phyloP scores from a whole-genome alignment of 2,113 vertebrate species.

The Rattus norvegicus region DNA sequence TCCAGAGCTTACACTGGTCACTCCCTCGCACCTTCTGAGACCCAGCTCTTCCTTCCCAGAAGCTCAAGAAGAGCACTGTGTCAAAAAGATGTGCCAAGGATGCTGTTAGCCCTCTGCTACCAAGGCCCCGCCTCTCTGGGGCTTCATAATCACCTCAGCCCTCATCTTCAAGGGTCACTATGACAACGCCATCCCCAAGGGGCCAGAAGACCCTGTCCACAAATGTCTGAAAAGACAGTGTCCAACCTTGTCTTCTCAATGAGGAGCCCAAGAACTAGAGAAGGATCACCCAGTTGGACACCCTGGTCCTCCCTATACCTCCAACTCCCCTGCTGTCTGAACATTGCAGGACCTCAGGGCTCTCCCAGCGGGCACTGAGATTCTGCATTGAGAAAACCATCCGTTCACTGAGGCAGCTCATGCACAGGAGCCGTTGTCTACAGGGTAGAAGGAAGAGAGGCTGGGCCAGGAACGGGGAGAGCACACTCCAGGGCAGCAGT shows the following conservation, averaged over 20 bases:
- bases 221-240: neutral
- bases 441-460: neutral
- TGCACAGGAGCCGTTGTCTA: neutral
- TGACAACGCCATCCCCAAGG: neutral
- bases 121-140: fast-evolving
- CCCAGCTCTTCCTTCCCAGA: neutral
- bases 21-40: neutral
- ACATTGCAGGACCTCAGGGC: neutral
- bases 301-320: neutral
- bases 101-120: neutral
- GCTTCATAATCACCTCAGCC: neutral
- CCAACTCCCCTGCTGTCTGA: neutral
- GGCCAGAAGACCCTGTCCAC: neutral
- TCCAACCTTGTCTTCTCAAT: neutral
- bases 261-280: neutral
- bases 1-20: neutral
- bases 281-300: neutral
- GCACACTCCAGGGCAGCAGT: neutral
- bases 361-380: neutral
- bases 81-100: neutral
- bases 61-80: fast-evolving
- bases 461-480: neutral
- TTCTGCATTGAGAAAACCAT: neutral
- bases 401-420: neutral
- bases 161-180: neutral